Evolutionary conservation across 2,113 vertebrate species (phyloP), one percentile per base, ranked within the genome.

Genomic region (Epinephelus moara): DNA sequence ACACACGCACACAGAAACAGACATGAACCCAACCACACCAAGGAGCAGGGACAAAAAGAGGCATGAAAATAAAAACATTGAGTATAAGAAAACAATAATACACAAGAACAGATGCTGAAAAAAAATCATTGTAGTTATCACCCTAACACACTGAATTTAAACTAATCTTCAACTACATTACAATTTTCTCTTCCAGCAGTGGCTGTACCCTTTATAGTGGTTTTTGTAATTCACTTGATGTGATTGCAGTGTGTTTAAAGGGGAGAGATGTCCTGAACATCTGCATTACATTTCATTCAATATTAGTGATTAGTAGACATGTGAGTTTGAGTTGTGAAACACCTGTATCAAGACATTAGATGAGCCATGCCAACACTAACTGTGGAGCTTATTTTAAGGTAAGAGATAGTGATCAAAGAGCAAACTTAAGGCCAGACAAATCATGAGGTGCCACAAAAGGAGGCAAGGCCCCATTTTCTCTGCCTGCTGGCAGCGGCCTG

Each of bases 301-400:
- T 74, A 76, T 87, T 82, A 93, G 87, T 88, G 77, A 90, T 88
- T 86, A 88, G 84, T 88, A 78, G 33, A 55, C 68, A 33, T 52
- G 70, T 86, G 37, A 75, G 69, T 78, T 73, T 53, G 12, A 59
- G 27, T 49, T 69, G 53, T 80, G 40, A 55, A 83, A 80, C 8
- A 64, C 14, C 27, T 6, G 4, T 40, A 75, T 56, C 70, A 52
- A 68, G 25, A 80, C 68, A 83, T 21, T 4, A 27, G 21, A n/a
- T 30, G 21, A 70, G 45, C 37, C 4, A 69, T 63, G 37, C 15
- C 56, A 56, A 49, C 53, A 66, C 6, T 25, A 30, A 50, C 9
- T 66, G 12, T 47, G 15, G 25, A 27, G 12, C 8, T 53, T 30
- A 8, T 42, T 66, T 27, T 14, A 37, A 23, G 57, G 33, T n/a